Evolutionary conservation across 2,113 vertebrate genomes (phyloP).

Genomic region (Serinus canaria): DNA sequence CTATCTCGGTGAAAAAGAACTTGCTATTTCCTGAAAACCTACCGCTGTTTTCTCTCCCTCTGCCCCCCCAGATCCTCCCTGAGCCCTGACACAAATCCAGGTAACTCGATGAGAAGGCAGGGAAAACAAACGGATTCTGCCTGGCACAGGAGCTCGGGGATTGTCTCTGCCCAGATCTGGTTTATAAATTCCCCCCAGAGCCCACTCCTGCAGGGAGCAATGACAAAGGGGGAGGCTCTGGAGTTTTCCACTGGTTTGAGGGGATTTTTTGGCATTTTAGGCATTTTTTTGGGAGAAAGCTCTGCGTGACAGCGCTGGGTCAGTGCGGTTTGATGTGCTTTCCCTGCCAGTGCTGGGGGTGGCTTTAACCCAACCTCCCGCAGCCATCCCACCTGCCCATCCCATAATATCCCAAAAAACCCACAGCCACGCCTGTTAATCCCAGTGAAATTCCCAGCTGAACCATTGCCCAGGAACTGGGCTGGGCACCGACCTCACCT

Average conservation of each 20-base stretch:
- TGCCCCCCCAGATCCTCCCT: conserved; percentile 46
- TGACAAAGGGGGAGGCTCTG: neutral
- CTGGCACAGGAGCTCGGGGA: neutral
- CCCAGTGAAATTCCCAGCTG: neutral
- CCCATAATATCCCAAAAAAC: accelerated
- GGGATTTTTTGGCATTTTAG: neutral
- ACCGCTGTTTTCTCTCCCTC: conserved; percentile 46
- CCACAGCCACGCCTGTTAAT: accelerated
- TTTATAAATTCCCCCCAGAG: neutral
- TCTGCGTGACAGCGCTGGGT: neutral
- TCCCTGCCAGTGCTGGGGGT: neutral
- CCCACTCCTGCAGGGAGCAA: neutral
- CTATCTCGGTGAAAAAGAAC: conserved; percentile 81
- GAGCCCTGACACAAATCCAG: conserved; percentile 76
- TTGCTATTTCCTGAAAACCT: conserved; percentile 82
- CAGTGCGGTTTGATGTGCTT: accelerated
- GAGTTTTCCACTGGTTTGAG: neutral
- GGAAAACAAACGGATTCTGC: conserved; percentile 71
- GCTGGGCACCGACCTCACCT: neutral
- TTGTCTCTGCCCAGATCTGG: neutral
- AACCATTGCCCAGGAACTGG: accelerated
- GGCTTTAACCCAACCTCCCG: neutral
- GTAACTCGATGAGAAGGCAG: conserved; percentile 75
- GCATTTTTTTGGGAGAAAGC: neutral
- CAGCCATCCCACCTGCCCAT: neutral